Percentiles rank a stretch among this genome's conserved stretches.
Evolutionary conservation across 2,888 invertebrate species (phyloP).

Genomic region (Corbicula japonica): DNA sequence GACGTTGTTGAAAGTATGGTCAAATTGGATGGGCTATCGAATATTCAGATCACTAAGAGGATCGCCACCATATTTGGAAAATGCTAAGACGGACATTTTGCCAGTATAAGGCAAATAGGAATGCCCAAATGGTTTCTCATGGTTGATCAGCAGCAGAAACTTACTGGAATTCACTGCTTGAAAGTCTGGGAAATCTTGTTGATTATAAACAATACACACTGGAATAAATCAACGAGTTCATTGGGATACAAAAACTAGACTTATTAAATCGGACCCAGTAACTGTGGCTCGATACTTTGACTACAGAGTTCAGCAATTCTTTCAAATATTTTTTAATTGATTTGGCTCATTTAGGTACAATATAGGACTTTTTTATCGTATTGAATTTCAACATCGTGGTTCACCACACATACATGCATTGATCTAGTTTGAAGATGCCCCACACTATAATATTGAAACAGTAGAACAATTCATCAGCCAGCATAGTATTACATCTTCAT

Average conservation of each 20-base stretch:
- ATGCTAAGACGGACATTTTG: constrained; percentile 64
- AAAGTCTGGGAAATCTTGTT: constrained; percentile 34
- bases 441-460: constrained; percentile 21
- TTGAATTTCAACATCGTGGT: constrained; percentile 60
- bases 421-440: constrained; percentile 57
- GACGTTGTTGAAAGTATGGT: constrained; percentile 14
- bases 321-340: constrained; percentile 26
- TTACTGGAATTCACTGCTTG: constrained; percentile 49
- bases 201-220: constrained; percentile 28
- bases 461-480: constrained; percentile 34
- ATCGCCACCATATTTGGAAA: constrained; percentile 68
- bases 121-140: constrained; percentile 59
- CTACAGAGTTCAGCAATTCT: constrained; percentile 27
- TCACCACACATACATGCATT: constrained; percentile 66
- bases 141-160: constrained; percentile 69
- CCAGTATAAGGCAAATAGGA: constrained; percentile 69
- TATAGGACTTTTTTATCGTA: constrained; percentile 62
- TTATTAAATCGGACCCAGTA: constrained; percentile 60
- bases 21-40: constrained; percentile 53
- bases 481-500: constrained; percentile 56
- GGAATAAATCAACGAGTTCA: constrained; percentile 42
- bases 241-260: constrained; percentile 46
- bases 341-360: constrained; percentile 48
- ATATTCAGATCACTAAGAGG: constrained; percentile 56
- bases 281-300: constrained; percentile 62